Evolutionary conservation across 2,888 invertebrate genomes (phyloP).

Genomic region (Coelinius sp.): DNA sequence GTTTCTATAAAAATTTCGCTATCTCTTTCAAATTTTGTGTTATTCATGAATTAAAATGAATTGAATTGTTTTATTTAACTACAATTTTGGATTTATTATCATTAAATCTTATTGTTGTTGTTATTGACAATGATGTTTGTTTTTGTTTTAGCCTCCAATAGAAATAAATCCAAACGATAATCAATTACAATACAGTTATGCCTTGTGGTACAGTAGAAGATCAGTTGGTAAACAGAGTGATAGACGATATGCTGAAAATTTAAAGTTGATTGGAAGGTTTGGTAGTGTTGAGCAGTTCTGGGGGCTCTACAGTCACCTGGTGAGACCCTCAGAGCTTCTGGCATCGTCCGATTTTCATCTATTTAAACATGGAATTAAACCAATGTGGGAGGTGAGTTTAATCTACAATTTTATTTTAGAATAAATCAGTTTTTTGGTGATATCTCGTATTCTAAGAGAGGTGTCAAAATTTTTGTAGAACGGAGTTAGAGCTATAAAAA

Average conservation of each 20-base stretch:
- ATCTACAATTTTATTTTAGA: not conserved
- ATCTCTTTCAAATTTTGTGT: no score
- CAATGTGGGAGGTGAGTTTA: constrained; percentile 93
- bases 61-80: no score
- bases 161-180: constrained; percentile 89
- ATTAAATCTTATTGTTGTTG: constrained; percentile 48
- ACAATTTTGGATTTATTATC: not conserved
- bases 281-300: constrained; percentile 98
- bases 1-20: no score
- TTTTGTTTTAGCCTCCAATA: constrained; percentile 74
- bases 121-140: no score
- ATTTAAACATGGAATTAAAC: constrained; percentile 98
- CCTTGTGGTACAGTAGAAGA: constrained; percentile 87
- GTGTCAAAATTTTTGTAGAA: no score
- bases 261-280: constrained; percentile 90
- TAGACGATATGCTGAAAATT: constrained; percentile 81
- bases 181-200: constrained; percentile 93
- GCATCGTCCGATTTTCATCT: constrained; percentile 95
- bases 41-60: no score
- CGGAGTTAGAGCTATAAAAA: no score
- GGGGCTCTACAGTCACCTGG: constrained; percentile 93
- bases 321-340: constrained; percentile 90
- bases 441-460: no score
- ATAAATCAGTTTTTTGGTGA: no score
- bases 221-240: constrained; percentile 75